Base-by-base conservation (phyloP, 2,888 invertebrate species). In the Melieria crassipennis region DNA sequence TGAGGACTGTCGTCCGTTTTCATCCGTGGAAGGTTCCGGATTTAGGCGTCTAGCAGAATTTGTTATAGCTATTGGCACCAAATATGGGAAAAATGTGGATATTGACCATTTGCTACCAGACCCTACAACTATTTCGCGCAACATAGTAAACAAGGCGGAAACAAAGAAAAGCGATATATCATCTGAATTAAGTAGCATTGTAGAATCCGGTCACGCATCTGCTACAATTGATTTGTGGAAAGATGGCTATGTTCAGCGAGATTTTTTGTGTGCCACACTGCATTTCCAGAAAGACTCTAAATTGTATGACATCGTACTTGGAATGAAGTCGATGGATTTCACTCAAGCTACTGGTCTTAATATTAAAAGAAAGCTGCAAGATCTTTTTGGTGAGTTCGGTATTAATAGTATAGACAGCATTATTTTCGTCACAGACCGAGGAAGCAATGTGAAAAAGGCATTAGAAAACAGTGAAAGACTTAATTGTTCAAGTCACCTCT, bases 401-500 rank as follows among this genome's bases (percentile, higher is more conserved):
- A n/a, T 60, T 30, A 30, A 30, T n/a, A 46, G 57, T 46, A 56
- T 56, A 4, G 6, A 56, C 2, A 30, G 11, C 2, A 16, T 65
- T 5, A 65, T 56, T 46, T 65, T 65, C 16, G 56, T 65, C 46
- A 65, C 56, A 9, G 16, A 65, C 11, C 9, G 50, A 11, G 50
- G 50, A 50, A 50, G 50, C 11, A 50, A 50, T 50, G 50, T 50
- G 9, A 50, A 50, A 50, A 50, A 50, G 50, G 50, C 50, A 50
- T 50, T 10, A 50, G 10, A 13, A 56, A 56, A 56, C 13, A 56
- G 13, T 30, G 56, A 56, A 0, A 13, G 13, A 69, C 48, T 56
- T 65, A 67, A 74, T 78, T 71, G 50, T 50, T 64, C 48, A 64
- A 64, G 60, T 64, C 52, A 69, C 56, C 48, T 69, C 16, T 62